These are phyloP conservation scores for Macrostomum cliftonense DNA, from an alignment of 2,888 invertebrate genomes.

Conservation along the genomic window DNA sequence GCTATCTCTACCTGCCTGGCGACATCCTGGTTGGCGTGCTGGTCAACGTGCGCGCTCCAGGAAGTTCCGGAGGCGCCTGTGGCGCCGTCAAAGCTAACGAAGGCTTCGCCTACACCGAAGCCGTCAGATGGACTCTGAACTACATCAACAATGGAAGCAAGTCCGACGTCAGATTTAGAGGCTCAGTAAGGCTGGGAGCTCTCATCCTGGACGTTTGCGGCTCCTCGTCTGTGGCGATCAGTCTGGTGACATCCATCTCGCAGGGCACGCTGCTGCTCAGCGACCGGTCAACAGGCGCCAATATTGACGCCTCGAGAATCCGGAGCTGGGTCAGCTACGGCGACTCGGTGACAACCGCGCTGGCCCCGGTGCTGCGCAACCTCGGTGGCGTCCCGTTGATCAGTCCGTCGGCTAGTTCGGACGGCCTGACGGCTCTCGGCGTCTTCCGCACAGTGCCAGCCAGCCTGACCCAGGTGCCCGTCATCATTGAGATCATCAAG, in stretches of 20 bases:
- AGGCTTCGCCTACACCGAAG: constrained; percentile 18
- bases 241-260: too few relatives aligned
- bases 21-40: constrained; percentile 21
- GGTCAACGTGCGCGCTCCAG: constrained; percentile 17
- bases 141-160: constrained; percentile 10
- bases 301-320: constrained; percentile 11
- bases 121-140: constrained; percentile 20
- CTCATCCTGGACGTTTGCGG: too few relatives aligned
- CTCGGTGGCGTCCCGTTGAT: too few relatives aligned
- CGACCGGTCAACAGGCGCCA: not conserved
- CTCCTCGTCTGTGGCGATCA: too few relatives aligned
- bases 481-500: too few relatives aligned
- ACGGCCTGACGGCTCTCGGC: too few relatives aligned
- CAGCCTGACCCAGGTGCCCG: too few relatives aligned
- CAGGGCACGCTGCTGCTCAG: not conserved
- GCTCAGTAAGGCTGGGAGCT: too few relatives aligned
- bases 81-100: constrained; percentile 13
- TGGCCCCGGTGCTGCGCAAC: too few relatives aligned
- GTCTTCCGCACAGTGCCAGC: too few relatives aligned
- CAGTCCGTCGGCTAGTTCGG: too few relatives aligned
- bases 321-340: constrained; percentile 22
- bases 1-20: constrained; percentile 16
- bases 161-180: not conserved
- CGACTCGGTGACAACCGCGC: constrained; percentile 13
- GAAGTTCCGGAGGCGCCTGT: constrained; percentile 18